These are phyloP conservation scores for Schizothorax lantsangensis DNA, from an alignment of 2,797 vertebrate genomes.

Conservation along the genomic window DNA sequence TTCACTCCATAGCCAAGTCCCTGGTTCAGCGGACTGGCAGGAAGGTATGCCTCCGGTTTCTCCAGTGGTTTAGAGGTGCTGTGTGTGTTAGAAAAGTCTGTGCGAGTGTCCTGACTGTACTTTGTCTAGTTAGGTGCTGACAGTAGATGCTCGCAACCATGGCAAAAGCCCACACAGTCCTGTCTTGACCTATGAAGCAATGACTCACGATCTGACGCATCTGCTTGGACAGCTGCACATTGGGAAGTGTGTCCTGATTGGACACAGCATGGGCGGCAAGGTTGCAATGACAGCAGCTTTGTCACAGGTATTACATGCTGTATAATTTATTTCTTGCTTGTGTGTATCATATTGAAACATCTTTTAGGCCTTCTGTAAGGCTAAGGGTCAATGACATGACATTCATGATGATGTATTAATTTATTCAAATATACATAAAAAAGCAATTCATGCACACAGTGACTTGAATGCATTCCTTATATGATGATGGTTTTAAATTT, in stretches of 20 bases:
- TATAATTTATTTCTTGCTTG: neutral
- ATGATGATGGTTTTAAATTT: neutral
- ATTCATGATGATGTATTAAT: neutral
- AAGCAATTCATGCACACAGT: neutral
- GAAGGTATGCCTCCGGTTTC: constrained; percentile 79
- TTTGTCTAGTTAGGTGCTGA: constrained; percentile 91
- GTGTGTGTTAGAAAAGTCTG: constrained; percentile 4
- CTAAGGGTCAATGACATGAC: neutral
- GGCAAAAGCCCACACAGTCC: constrained; percentile 89
- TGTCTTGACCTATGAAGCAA: constrained; percentile 86
- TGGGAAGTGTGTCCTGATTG: constrained; percentile 86
- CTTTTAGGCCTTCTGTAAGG: neutral
- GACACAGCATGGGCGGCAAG: constrained; percentile 98
- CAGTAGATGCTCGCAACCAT: constrained; percentile 95
- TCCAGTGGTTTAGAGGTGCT: neutral
- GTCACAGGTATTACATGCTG: constrained; percentile 77
- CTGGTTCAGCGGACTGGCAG: constrained; percentile 86
- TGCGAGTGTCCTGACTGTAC: constrained; percentile 74
- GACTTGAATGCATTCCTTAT: neutral
- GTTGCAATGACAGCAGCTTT: constrained; percentile 91
- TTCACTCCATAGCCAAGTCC: constrained; percentile 87
- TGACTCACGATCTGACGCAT: constrained; percentile 86
- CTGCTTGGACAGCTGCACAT: constrained; percentile 85
- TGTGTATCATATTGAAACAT: neutral
- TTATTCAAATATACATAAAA: neutral